Evolutionary conservation across 2,888 invertebrate genomes (phyloP).

Genomic region (Stenoptilia bipunctidactyla): DNA sequence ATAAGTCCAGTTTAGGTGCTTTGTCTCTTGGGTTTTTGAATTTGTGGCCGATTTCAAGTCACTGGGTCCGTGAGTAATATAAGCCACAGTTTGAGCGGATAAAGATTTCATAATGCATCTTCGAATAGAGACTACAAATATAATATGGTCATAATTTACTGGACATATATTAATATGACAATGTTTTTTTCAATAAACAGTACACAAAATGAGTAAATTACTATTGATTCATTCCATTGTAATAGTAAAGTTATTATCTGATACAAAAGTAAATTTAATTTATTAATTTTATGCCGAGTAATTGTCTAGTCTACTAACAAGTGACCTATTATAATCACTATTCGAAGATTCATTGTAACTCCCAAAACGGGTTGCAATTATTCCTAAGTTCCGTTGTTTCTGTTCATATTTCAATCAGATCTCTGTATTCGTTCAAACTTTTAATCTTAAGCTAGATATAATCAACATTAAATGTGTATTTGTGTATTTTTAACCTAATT

Average conservation of each 20-base stretch:
- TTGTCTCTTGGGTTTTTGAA: neutral
- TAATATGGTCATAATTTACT: too few relatives aligned
- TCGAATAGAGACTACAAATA: neutral
- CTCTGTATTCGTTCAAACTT: conserved; percentile 39
- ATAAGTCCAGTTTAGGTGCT: neutral
- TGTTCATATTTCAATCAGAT: conserved; percentile 5
- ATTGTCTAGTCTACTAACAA: too few relatives aligned
- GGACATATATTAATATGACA: too few relatives aligned
- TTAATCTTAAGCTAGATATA: conserved; percentile 51
- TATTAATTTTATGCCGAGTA: too few relatives aligned
- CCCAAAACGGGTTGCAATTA: neutral
- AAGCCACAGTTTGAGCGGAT: neutral
- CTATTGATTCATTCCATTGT: too few relatives aligned
- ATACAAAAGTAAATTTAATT: too few relatives aligned
- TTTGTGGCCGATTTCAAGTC: neutral
- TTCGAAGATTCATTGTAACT: too few relatives aligned
- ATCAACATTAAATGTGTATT: conserved; percentile 69
- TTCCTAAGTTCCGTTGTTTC: neutral
- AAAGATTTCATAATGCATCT: neutral
- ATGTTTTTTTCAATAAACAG: too few relatives aligned
- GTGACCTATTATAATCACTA: too few relatives aligned
- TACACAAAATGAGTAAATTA: too few relatives aligned
- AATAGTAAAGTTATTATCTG: too few relatives aligned
- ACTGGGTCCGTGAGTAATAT: neutral
- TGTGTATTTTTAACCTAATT: conserved; percentile 66